phyloP scores from a whole-genome alignment of 2,113 vertebrate species.

The Leucoraja erinaceus region DNA sequence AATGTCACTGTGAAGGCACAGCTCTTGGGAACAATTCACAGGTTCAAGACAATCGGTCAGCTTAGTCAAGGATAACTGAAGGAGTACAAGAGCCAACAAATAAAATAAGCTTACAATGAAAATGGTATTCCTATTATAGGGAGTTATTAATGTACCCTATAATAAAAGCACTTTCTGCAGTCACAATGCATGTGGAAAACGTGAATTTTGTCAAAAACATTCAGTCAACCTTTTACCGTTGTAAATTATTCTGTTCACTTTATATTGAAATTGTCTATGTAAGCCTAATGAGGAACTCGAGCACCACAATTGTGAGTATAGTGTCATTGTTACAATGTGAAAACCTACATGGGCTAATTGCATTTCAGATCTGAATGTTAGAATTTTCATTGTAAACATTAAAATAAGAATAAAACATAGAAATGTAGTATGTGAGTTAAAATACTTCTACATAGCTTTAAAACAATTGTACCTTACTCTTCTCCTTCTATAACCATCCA shows the following conservation, averaged over 20 bases:
- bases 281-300: background rate
- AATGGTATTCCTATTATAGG: background rate
- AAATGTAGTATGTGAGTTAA: background rate
- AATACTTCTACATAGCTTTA: background rate
- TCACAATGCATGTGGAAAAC: background rate
- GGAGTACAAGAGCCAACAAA: background rate
- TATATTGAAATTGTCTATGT: background rate
- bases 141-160: background rate
- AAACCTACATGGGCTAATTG: background rate
- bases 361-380: background rate
- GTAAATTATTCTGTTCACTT: background rate
- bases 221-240: background rate
- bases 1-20: background rate
- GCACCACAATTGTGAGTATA: background rate
- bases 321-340: background rate
- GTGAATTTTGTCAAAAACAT: background rate
- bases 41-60: conserved; percentile 1
- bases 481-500: background rate
- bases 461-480: background rate
- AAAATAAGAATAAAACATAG: background rate
- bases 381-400: background rate
- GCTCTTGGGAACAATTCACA: background rate
- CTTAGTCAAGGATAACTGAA: background rate
- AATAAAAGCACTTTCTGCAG: background rate
- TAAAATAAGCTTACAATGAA: no score